Percentiles rank a stretch among this genome's conserved stretches.
These are phyloP conservation scores for Dermatophagoides farinae DNA, from an alignment of 1,140 invertebrate genomes.

Conservation along the genomic window DNA sequence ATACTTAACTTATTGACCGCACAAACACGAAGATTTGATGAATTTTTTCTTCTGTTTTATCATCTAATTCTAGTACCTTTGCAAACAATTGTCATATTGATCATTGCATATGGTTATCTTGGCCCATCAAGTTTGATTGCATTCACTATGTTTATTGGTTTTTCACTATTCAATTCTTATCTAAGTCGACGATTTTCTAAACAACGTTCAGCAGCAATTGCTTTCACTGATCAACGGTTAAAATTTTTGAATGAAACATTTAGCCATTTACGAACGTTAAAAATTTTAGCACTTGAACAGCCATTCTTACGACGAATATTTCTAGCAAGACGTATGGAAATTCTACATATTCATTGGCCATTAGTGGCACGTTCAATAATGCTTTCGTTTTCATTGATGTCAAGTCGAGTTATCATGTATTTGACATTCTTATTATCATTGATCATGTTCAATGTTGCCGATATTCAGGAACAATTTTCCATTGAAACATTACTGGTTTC, in stretches of 20 bases:
- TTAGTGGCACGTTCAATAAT: constrained; percentile 47
- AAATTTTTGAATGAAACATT: constrained; percentile 76
- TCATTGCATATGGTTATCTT: constrained; percentile 18
- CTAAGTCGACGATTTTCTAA: too few species aligned
- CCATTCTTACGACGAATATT: constrained; percentile 44
- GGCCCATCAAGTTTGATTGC: constrained; percentile 27
- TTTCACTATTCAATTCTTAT: too few species aligned
- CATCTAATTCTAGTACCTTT: constrained; percentile 41
- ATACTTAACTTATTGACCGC: constrained; percentile 80
- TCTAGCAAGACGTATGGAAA: constrained; percentile 38
- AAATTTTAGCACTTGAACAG: constrained; percentile 53
- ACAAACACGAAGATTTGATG: constrained; percentile 39
- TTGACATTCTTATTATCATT: constrained; percentile 48
- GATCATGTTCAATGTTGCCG: constrained; percentile 32
- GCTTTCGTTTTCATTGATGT: constrained; percentile 25
- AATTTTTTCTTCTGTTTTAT: constrained; percentile 13
- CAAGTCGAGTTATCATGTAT: constrained; percentile 46
- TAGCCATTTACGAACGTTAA: constrained; percentile 68
- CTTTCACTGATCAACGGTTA: constrained; percentile 9
- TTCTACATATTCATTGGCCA: constrained; percentile 41
- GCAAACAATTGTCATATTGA: constrained; percentile 34
- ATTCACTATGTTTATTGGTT: constrained; percentile 14
- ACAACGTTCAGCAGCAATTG: not conserved
- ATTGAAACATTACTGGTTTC: constrained; percentile 55
- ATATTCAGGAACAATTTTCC: not conserved